Evolutionary conservation across 2,113 vertebrate species (phyloP).

Genomic region (Sula dactylatra): DNA sequence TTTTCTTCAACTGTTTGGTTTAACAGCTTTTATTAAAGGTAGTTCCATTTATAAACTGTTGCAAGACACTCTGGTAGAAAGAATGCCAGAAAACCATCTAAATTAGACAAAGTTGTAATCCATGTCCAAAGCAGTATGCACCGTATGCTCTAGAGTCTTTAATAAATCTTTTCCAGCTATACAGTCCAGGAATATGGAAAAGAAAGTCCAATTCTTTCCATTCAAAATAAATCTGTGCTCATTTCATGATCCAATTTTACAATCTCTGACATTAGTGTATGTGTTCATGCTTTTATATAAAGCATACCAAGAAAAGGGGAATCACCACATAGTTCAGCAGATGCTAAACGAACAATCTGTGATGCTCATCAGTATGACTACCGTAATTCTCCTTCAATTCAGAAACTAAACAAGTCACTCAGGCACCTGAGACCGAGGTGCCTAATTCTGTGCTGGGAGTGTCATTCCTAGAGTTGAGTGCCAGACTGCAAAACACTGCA

Average conservation of each 20-base stretch:
- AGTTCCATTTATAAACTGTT: neutral
- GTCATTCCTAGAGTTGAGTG: neutral
- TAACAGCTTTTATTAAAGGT: neutral
- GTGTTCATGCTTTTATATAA: neutral
- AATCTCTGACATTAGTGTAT: neutral
- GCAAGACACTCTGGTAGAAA: neutral
- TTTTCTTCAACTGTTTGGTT: neutral
- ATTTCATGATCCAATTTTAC: neutral
- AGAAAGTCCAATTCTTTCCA: slow-evolving; percentile 29
- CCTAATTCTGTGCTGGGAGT: neutral
- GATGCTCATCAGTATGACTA: neutral
- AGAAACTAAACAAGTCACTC: neutral
- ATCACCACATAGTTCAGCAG: neutral
- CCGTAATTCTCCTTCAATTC: neutral
- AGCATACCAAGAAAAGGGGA: neutral
- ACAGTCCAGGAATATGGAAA: slow-evolving; percentile 27
- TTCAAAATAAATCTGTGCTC: slow-evolving; percentile 21
- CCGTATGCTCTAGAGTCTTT: neutral
- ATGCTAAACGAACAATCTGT: neutral
- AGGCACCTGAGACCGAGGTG: neutral
- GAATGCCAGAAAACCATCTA: slow-evolving; percentile 9
- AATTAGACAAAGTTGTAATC: neutral
- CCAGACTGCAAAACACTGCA: neutral
- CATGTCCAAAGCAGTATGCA: slow-evolving; percentile 29
- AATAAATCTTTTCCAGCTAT: slow-evolving; percentile 49